Conservation (phyloP, 1,140 invertebrate genomes). For the Bombus turneri region DNA sequence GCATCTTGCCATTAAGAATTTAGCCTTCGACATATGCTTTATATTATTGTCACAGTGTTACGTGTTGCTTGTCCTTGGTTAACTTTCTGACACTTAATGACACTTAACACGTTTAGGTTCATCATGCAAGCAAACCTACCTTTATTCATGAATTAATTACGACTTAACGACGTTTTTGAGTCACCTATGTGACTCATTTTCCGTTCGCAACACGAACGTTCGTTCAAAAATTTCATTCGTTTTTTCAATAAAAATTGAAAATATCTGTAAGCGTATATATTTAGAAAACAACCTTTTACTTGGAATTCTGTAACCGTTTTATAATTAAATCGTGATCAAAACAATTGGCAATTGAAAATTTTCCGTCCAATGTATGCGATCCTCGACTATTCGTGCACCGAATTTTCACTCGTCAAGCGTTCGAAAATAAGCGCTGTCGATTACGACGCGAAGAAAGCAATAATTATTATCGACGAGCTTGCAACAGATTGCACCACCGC, state of each 20-base stretch:
- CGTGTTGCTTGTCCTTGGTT: constrained; percentile 25
- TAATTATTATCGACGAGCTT: constrained; percentile 7
- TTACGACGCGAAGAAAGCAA: not conserved
- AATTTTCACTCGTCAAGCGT: not conserved
- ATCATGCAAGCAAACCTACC: not conserved
- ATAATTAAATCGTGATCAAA: not conserved
- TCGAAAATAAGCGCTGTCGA: not conserved
- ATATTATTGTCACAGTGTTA: constrained; percentile 33
- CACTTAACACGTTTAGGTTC: not conserved
- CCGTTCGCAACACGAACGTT: not conserved
- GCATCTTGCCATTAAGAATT: constrained; percentile 18
- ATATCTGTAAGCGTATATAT: too few relatives aligned
- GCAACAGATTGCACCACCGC: not conserved
- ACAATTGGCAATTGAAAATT: not conserved
- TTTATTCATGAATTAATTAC: constrained; percentile 20
- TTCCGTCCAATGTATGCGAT: too few relatives aligned
- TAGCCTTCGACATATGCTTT: constrained; percentile 17
- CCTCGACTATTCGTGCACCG: not conserved
- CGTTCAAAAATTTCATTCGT: not conserved
- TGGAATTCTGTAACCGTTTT: not conserved
- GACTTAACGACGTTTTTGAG: not conserved
- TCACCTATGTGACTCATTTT: not conserved
- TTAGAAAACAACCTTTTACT: too few relatives aligned
- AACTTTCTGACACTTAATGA: not conserved
- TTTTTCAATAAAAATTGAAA: not conserved